phyloP scores from a whole-genome alignment of 2,797 vertebrate species.

The Pogoniulus pusillus region DNA sequence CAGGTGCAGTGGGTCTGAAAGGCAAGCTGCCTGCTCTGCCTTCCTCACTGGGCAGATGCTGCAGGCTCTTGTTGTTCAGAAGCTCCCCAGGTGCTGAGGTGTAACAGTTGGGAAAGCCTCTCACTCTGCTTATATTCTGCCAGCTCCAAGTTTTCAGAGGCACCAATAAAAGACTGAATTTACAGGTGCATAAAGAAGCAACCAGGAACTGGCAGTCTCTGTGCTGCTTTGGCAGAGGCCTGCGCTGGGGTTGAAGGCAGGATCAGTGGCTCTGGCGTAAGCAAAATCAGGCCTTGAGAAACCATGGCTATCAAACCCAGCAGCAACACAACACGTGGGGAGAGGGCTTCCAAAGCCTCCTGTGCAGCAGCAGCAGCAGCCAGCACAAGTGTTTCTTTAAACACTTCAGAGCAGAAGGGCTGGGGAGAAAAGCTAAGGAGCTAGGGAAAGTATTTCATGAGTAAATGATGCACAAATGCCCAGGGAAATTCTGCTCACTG shows the following conservation, averaged over 20 bases:
- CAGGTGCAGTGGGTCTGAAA: background rate
- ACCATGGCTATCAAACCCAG: background rate
- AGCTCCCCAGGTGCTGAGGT: background rate
- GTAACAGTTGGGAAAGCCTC: background rate
- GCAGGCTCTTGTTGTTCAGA: background rate
- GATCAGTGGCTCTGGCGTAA: background rate
- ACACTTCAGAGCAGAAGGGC: background rate
- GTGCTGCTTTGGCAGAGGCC: background rate
- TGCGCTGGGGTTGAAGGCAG: background rate
- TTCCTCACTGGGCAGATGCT: background rate
- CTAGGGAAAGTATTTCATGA: background rate
- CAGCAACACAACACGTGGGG: background rate
- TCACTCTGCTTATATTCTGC: background rate
- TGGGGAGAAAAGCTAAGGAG: background rate
- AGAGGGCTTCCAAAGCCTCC: background rate
- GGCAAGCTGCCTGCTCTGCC: background rate
- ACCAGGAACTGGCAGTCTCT: background rate
- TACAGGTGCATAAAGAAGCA: background rate
- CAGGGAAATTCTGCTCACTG: background rate
- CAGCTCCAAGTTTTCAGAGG: background rate
- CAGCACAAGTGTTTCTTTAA: background rate
- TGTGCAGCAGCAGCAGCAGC: background rate
- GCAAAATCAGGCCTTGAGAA: background rate
- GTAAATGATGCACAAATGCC: background rate
- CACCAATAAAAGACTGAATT: background rate